These are phyloP conservation scores for Clavelina lepadiformis DNA, from an alignment of 23 tunicate species.

Conservation along the genomic window DNA sequence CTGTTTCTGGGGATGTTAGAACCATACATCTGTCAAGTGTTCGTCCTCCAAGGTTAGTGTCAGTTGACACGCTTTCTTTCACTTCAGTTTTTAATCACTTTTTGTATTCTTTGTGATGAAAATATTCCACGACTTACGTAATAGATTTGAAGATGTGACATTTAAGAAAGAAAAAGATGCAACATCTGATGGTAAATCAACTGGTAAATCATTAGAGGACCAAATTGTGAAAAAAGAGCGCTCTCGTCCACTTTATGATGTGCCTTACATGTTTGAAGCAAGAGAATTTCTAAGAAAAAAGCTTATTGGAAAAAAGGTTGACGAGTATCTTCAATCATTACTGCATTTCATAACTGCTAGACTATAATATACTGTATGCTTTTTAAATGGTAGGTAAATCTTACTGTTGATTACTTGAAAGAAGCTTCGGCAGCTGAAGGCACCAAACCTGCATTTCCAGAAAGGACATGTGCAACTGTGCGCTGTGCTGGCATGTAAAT, in stretches of 20 bases:
- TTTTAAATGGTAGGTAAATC: conserved; percentile 45
- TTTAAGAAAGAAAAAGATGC: conserved; percentile 8
- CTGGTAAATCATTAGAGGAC: not conserved
- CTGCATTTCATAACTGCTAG: not conserved
- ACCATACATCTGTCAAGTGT: conserved; percentile 84
- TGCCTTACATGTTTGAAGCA: conserved; percentile 99
- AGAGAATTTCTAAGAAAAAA: conserved; percentile 92
- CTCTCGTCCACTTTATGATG: conserved; percentile 74
- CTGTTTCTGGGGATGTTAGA: conserved; percentile 27
- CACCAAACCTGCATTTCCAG: conserved; percentile 57
- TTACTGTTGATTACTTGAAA: conserved; percentile 81
- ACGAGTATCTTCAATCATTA: not conserved
- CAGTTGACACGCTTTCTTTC: not conserved
- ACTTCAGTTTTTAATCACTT: not conserved
- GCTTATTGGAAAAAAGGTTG: conserved; percentile 89
- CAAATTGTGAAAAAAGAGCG: conserved; percentile 18
- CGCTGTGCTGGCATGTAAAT: conserved; percentile 77
- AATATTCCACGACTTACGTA: not conserved
- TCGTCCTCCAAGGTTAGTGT: conserved; percentile 78
- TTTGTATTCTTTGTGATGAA: not conserved
- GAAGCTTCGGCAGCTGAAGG: conserved; percentile 69
- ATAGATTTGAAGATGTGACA: conserved; percentile 6
- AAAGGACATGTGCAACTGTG: conserved; percentile 88
- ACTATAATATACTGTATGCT: not conserved
- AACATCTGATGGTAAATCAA: not conserved